Evolutionary conservation across 2,888 invertebrate genomes (phyloP).

Genomic region (Megaustenia siamemsis): DNA sequence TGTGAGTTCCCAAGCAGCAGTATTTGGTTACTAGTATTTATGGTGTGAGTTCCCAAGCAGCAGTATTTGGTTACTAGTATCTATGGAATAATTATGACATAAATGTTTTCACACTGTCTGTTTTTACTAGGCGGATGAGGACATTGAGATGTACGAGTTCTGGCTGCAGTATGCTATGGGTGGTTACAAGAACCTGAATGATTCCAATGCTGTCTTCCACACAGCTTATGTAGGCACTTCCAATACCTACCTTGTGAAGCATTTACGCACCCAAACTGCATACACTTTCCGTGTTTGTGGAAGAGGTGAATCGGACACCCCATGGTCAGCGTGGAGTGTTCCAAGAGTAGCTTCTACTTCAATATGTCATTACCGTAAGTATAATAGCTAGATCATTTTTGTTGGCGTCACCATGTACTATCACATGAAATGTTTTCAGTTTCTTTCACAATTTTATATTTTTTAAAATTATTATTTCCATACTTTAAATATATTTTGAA

Average conservation of each 20-base stretch:
- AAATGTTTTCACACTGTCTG: too few species aligned
- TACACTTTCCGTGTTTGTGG: slow-evolving; percentile 83
- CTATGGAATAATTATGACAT: too few species aligned
- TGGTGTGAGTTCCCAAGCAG: too few species aligned
- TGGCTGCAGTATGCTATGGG: slow-evolving; percentile 72
- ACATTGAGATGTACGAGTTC: slow-evolving; percentile 71
- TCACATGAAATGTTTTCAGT: too few species aligned
- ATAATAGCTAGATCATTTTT: too few species aligned
- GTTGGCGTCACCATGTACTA: too few species aligned
- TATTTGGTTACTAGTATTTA: too few species aligned
- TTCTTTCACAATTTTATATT: too few species aligned
- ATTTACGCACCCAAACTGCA: slow-evolving; percentile 80
- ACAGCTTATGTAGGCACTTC: slow-evolving; percentile 82
- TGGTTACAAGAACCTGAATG: slow-evolving; percentile 60
- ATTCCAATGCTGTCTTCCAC: slow-evolving; percentile 77
- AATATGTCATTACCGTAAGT: slow-evolving; percentile 81
- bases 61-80: too few species aligned
- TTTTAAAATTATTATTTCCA: too few species aligned
- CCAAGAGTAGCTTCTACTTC: slow-evolving; percentile 81
- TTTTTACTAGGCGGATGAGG: slow-evolving; percentile 66
- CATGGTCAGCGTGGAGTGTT: slow-evolving; percentile 83
- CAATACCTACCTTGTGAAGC: slow-evolving; percentile 81
- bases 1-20: too few species aligned
- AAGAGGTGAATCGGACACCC: slow-evolving; percentile 78
- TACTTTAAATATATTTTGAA: too few species aligned